phyloP scores from a whole-genome alignment of 2,888 invertebrate species.

The Dynastes grantii region DNA sequence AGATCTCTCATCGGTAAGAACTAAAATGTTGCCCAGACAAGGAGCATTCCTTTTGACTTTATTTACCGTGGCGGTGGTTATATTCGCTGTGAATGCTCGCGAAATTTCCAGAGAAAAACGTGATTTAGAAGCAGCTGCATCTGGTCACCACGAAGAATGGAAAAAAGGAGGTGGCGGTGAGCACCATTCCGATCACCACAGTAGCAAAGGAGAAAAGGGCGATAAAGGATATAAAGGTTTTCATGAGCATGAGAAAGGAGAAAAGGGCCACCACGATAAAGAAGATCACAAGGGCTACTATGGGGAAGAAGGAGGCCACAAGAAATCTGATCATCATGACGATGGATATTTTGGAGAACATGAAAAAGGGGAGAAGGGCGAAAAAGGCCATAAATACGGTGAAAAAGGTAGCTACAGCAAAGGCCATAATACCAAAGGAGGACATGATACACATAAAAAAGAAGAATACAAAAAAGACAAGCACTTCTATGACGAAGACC shows the following conservation, averaged over 20 bases:
- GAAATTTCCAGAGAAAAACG: constrained; percentile 72
- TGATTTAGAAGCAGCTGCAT: constrained; percentile 55
- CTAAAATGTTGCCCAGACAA: constrained; percentile 64
- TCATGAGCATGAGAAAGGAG: constrained; percentile 77
- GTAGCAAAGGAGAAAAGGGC: constrained; percentile 75
- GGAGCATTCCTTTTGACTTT: constrained; percentile 81
- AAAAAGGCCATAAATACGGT: constrained; percentile 79
- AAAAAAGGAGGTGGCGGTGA: constrained; percentile 74
- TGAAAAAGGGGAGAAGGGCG: constrained; percentile 79
- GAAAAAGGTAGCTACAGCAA: constrained; percentile 86
- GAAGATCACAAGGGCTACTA: constrained; percentile 78
- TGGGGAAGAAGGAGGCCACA: constrained; percentile 76
- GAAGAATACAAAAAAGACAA: constrained; percentile 91
- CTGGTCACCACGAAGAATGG: constrained; percentile 70
- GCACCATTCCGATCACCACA: constrained; percentile 74
- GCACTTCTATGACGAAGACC: constrained; percentile 89
- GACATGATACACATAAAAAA: constrained; percentile 87
- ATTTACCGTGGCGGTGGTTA: constrained; percentile 69
- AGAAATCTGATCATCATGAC: constrained; percentile 77
- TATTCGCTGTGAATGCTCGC: constrained; percentile 71
- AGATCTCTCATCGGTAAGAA: not conserved
- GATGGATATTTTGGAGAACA: constrained; percentile 78
- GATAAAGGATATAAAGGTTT: constrained; percentile 80
- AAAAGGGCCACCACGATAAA: constrained; percentile 80
- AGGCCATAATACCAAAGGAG: constrained; percentile 89